Conservation (phyloP, 2,888 invertebrate genomes). For the Rhopalosiphum nymphaeae region DNA sequence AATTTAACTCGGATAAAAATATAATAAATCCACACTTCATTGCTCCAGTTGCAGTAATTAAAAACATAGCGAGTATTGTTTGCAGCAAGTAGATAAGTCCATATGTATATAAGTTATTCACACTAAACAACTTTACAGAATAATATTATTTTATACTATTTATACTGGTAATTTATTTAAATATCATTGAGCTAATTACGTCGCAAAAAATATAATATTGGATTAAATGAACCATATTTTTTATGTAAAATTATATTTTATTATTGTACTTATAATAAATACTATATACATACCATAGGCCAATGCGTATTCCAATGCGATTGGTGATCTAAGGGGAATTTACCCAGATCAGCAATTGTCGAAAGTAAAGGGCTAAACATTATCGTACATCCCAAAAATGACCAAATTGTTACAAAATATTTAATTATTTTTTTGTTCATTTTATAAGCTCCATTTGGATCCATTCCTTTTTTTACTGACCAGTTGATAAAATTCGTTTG, state of each 20-base stretch:
- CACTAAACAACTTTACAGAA: background rate
- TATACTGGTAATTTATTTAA: too few species aligned
- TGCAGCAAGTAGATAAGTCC: background rate
- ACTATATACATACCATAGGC: background rate
- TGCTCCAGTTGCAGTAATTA: background rate
- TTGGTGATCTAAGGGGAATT: background rate
- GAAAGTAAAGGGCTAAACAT: background rate
- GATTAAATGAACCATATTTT: too few species aligned
- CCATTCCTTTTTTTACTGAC: constrained; percentile 9
- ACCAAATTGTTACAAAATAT: background rate
- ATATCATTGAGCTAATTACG: too few species aligned
- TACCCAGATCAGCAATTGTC: background rate
- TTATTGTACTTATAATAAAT: background rate
- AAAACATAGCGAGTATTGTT: background rate
- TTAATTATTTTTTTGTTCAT: background rate
- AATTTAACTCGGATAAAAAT: background rate
- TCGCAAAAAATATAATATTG: too few species aligned
- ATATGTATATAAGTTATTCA: background rate
- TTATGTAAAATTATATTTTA: too few species aligned
- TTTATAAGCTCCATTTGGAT: background rate
- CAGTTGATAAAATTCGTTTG: background rate
- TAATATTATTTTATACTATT: too few species aligned
- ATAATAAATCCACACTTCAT: background rate
- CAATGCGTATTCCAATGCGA: background rate
- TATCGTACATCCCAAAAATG: background rate